Evolutionary conservation across 2,797 vertebrate species (phyloP), one percentile per base, ranked within the genome.

Genomic region (Ataeniobius toweri): DNA sequence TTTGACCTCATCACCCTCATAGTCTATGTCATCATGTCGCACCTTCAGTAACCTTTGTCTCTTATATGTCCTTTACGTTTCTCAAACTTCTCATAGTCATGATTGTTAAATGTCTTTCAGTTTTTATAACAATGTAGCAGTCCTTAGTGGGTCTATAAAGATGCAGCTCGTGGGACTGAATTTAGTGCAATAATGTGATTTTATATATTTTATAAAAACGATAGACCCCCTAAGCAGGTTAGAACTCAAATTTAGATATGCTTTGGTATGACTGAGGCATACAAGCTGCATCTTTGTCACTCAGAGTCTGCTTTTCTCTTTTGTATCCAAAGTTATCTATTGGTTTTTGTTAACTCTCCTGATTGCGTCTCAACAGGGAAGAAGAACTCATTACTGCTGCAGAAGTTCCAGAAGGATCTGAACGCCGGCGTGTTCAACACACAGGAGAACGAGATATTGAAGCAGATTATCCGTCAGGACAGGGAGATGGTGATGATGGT

Each of bases 361-460:
- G 85, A 89, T 92, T 92, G 89, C 88, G 53, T 71, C 86, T 80
- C 89, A 89, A 92, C 94, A 99, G 98, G 98, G 92, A 99, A 99
- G 97, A 99, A 99, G 95, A 99, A 99, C 91, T 99, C 97, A 0
- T 96, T 99, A 92, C 96, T 99, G 83, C 96, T 99, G 88, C 98
- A 99, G 93, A 99, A 99, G 92, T 99, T 99, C 91, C 98, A 99
- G 96, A 98, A 99, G 95, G 98, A 99, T 82, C 96, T 99, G 94
- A 99, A 99, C 91, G 98, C 98, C 1, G 98, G 98, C 72, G 97
- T 99, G 79, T 99, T 99, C 97, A 99, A 99, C 95, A 98, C 98
- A 10, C 98, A 99, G 94, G 98, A 99, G 95, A 99, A 98, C 50
- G 98, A 99, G 96, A 97, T 99, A 88, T 93, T 99, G 96, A 99